Conservation (phyloP, 2,888 invertebrate genomes). For the Mystacides longicornis region DNA sequence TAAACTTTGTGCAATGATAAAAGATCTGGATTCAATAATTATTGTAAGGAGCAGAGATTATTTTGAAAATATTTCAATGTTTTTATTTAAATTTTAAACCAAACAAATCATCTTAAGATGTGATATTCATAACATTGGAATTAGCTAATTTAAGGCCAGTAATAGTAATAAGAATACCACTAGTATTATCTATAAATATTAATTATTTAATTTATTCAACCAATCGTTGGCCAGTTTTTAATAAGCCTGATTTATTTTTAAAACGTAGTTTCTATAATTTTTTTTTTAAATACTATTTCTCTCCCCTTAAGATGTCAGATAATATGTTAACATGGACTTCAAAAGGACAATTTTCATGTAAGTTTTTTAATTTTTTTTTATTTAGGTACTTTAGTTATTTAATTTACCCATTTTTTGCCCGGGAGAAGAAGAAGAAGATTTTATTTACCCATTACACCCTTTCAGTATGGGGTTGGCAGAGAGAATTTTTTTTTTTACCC, state of each 20-base stretch:
- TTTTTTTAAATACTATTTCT: not conserved
- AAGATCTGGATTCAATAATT: not conserved
- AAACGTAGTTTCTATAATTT: not conserved
- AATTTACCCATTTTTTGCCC: not conserved
- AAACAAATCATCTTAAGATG: too few species aligned
- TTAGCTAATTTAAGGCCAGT: not conserved
- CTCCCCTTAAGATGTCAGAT: too few species aligned
- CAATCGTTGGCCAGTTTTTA: not conserved
- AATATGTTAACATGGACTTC: too few species aligned
- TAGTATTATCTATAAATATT: not conserved
- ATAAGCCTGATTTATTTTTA: not conserved
- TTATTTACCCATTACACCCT: too few species aligned
- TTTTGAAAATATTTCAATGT: not conserved
- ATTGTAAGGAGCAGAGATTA: not conserved
- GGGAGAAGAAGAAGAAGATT: too few species aligned
- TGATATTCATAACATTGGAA: not conserved
- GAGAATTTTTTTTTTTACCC: too few species aligned
- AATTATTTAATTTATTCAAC: not conserved
- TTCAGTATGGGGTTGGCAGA: too few species aligned
- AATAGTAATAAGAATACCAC: not conserved
- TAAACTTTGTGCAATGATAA: not conserved
- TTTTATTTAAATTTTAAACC: not conserved
- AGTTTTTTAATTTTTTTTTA: not conserved
- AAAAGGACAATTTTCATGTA: too few species aligned
- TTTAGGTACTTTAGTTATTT: not conserved